These are phyloP conservation scores for Rhabdomys pumilio DNA, from an alignment of 2,797 vertebrate genomes.

Conservation along the genomic window DNA sequence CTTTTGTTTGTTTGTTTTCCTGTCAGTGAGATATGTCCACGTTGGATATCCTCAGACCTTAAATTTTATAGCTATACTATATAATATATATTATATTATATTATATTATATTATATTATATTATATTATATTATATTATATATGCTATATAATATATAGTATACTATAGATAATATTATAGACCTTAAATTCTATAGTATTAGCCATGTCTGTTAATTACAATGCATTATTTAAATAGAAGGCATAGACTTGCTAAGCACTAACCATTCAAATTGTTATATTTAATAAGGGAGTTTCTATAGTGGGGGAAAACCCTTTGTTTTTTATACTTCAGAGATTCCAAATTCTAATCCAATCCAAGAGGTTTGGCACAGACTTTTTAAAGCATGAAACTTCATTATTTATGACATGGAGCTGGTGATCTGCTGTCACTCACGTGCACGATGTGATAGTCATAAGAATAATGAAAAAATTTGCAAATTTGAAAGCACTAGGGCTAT, in stretches of 20 bases:
- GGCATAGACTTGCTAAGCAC: background rate
- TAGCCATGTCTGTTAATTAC: background rate
- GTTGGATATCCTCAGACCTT: background rate
- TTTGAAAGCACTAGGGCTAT: background rate
- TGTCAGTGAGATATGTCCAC: background rate
- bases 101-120: no score
- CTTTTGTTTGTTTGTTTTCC: background rate
- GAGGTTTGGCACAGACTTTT: background rate
- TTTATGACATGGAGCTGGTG: background rate
- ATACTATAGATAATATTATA: no score
- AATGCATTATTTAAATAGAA: conserved; percentile 47
- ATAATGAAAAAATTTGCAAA: background rate
- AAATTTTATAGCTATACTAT: background rate
- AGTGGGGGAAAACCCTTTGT: background rate
- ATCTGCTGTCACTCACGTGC: background rate
- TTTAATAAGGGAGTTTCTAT: background rate
- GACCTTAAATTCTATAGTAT: background rate
- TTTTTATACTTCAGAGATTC: conserved; percentile 13
- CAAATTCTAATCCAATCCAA: background rate
- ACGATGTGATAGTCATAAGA: background rate
- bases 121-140: no score
- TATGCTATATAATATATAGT: no score
- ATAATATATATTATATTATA: no score
- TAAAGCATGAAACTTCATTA: conserved; percentile 42
- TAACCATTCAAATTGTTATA: background rate